Percentiles rank a stretch among this genome's conserved stretches.
Evolutionary conservation across 2,888 invertebrate species (phyloP).

Genomic region (Luffia ferchaultella): DNA sequence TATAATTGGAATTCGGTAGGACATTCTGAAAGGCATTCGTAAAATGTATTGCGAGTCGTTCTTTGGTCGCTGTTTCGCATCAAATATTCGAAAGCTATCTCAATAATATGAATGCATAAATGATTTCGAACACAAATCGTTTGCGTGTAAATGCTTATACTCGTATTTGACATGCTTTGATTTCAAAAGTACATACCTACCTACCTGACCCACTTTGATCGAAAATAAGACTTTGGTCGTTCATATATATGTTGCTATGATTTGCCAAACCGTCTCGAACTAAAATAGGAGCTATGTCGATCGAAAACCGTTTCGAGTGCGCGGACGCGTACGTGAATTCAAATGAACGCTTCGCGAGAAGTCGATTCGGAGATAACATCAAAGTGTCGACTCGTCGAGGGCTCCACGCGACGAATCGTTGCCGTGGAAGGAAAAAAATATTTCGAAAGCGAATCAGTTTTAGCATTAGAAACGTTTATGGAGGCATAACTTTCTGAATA

Average conservation of each 20-base stretch:
- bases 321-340: background rate
- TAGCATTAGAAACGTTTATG: background rate
- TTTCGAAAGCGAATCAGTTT: background rate
- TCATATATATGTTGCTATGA: no score
- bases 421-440: background rate
- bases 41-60: background rate
- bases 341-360: conserved; percentile 1
- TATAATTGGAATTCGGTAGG: background rate
- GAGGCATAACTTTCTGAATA: no score
- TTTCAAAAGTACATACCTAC: no score
- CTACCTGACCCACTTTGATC: no score
- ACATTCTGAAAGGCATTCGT: background rate
- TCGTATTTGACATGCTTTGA: no score
- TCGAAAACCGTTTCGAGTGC: no score
- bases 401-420: background rate
- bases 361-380: conserved; percentile 1
- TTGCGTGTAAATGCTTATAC: no score
- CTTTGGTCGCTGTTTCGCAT: background rate
- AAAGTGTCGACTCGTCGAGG: background rate
- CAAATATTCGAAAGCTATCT: background rate
- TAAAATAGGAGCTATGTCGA: background rate
- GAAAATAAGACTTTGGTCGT: no score
- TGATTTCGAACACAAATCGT: background rate
- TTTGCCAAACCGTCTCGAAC: background rate
- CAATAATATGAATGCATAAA: background rate